These are phyloP conservation scores for Athene noctua DNA, from an alignment of 2,113 vertebrate genomes.

Conservation along the genomic window DNA sequence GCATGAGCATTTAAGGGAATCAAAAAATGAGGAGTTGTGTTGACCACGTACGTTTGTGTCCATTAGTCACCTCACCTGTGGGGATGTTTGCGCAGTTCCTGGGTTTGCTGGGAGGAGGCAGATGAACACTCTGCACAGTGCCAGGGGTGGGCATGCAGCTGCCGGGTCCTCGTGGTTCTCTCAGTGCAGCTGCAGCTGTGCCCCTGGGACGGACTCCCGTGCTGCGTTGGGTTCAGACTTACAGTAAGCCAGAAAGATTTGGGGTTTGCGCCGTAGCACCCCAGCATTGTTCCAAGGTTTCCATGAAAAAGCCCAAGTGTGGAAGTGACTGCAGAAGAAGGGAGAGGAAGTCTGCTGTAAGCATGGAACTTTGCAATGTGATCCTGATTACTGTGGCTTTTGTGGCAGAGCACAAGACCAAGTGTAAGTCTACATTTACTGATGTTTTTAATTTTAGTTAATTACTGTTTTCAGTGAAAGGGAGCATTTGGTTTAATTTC, in stretches of 20 bases:
- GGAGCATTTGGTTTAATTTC: background rate
- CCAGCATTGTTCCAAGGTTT: background rate
- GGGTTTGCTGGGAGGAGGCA: background rate
- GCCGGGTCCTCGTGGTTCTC: too few relatives aligned
- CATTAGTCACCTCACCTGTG: background rate
- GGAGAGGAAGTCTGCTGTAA: background rate
- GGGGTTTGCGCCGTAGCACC: background rate
- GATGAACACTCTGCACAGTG: too few relatives aligned
- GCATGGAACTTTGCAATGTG: background rate
- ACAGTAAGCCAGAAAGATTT: background rate
- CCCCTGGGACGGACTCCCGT: too few relatives aligned
- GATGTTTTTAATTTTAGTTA: background rate
- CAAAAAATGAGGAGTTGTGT: background rate
- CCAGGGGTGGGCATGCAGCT: background rate
- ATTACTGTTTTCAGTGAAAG: background rate
- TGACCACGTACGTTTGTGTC: background rate
- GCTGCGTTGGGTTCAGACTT: background rate
- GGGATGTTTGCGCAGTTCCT: background rate
- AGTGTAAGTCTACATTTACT: background rate
- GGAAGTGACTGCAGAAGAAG: background rate
- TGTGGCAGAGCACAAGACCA: background rate
- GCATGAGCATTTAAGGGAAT: background rate
- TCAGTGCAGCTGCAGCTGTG: background rate
- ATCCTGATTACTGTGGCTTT: background rate
- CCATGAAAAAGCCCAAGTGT: background rate